Base-by-base conservation (phyloP, 35 echinoderm and acorn worm genomes). In the Patiria miniata region DNA sequence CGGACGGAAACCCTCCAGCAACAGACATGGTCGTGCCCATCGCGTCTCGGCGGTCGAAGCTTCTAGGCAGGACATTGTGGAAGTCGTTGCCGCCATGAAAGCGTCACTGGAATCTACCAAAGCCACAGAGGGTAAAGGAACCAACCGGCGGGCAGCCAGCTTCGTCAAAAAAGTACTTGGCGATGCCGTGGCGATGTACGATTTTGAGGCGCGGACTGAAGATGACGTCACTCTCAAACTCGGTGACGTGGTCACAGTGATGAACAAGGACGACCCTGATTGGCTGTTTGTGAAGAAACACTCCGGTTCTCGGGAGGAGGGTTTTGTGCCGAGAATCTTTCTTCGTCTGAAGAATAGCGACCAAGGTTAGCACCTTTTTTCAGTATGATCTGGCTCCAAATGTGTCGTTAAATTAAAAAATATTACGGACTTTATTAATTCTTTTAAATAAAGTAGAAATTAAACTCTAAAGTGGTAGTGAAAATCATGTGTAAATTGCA, bases 1-100 rank as follows among this genome's bases (percentile, higher is more conserved):
- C 6, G 39, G 85, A 34, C 68, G 85, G 15, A 79, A 39, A 21
- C 36, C 77, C 42, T 39, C 76, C 36, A 68, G 76, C 33, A 77
- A 87, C 51, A 47, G 30, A 37, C 28, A 47, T 87, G 50, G 85
- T 36, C 44, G 69, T 42, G 17, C 40, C 77, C 39, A 30, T 79
- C 47, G 50, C 47, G 34, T 73, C 26, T 73, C 65, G 23, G 65
- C 65, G 2, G 65, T 73, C 19, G 65, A 73, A 73, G 65, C 65
- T 26, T 73, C 65, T 1, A 69, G 77, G 40, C 38, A 87, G 21
- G 51, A 87, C 12, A 39, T 39, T 44, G 59, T 65, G 59, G 18
- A 42, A 79, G n/a, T 44, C 23, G 44, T 40, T 80, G 78, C 61
- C 0, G 65, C 60, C 1, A 86, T 40, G 68, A 40, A 37, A 1